phyloP scores from a whole-genome alignment of 2,888 invertebrate genomes.

The Apamea anceps region DNA sequence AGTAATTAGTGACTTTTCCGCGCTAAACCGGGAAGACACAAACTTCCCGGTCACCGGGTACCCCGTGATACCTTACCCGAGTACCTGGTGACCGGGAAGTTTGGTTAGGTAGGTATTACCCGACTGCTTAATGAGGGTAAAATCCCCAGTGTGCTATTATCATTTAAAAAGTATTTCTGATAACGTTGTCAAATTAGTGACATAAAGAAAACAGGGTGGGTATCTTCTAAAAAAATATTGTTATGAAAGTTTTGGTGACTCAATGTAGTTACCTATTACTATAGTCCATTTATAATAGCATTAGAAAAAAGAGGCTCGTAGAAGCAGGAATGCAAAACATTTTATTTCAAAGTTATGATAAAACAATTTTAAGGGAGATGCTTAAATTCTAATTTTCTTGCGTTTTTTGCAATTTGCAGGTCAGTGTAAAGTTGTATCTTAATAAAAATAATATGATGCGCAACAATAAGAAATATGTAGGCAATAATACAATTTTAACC shows the following conservation, averaged over 20 bases:
- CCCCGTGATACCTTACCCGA: not conserved
- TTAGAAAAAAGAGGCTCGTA: no score
- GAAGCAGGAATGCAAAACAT: no score
- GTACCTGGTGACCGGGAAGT: not conserved
- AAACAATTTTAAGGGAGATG: no score
- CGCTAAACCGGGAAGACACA: constrained; percentile 6
- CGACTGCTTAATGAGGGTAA: not conserved
- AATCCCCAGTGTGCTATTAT: not conserved
- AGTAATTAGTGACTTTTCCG: not conserved
- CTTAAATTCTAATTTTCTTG: no score
- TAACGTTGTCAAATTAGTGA: not conserved
- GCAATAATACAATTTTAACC: no score
- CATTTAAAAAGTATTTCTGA: constrained; percentile 3
- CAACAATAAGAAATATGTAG: no score
- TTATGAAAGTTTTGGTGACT: not conserved
- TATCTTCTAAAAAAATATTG: not conserved
- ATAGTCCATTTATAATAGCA: no score
- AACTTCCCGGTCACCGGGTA: not conserved
- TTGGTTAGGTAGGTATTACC: not conserved
- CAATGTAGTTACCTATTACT: no score
- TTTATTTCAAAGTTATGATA: no score
- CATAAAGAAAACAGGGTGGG: not conserved
- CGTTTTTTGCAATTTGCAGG: no score
- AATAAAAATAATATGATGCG: no score
- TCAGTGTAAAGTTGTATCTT: no score